Conservation (phyloP, 2,797 vertebrate genomes). For the Clarias platycephalus region DNA sequence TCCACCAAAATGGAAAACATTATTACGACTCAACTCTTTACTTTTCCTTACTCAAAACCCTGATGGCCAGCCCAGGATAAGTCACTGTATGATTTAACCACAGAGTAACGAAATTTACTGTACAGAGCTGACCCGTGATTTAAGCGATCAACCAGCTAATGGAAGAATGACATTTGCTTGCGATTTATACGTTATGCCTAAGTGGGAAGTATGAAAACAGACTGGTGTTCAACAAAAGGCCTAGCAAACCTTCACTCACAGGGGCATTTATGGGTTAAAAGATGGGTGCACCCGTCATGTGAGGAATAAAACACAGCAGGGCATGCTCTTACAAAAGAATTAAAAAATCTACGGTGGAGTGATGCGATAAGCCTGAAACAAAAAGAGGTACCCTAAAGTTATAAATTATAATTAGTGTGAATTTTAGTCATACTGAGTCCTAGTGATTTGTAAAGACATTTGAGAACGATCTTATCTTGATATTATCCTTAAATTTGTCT, state of each 20-base stretch:
- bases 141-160: constrained; percentile 33
- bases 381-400: too few relatives aligned
- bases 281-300: background rate
- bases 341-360: background rate
- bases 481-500: background rate
- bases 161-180: constrained; percentile 28
- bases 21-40: constrained; percentile 64
- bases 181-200: constrained; percentile 20
- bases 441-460: background rate
- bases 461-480: background rate
- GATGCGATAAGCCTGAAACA: background rate
- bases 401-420: too few relatives aligned
- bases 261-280: background rate
- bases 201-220: constrained; percentile 20
- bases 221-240: background rate
- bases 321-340: background rate
- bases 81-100: constrained; percentile 50
- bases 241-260: background rate
- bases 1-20: constrained; percentile 66
- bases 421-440: background rate
- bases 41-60: constrained; percentile 33
- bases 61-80: constrained; percentile 53
- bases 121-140: constrained; percentile 44
- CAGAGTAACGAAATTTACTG: constrained; percentile 50
- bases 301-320: background rate